phyloP scores from a whole-genome alignment of 2,888 invertebrate genomes.

The Ellobium chinense region DNA sequence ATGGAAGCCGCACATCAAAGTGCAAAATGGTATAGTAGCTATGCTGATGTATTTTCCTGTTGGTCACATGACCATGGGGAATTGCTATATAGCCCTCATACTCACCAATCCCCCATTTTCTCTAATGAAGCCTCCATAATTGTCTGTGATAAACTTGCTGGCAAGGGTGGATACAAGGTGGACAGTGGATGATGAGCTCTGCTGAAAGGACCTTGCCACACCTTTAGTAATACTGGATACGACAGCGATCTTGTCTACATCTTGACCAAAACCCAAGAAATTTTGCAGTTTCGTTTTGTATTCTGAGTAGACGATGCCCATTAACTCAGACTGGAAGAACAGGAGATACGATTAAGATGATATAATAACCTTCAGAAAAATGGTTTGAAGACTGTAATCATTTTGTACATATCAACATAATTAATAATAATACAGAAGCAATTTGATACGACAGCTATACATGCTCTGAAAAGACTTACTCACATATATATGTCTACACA shows the following conservation, averaged over 20 bases:
- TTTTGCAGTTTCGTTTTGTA: slow-evolving; percentile 5
- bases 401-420: not conserved
- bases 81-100: too few species aligned
- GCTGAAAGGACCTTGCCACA: slow-evolving; percentile 1
- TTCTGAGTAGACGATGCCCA: slow-evolving; percentile 1
- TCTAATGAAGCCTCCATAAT: not conserved
- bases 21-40: too few species aligned
- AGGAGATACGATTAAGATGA: not conserved
- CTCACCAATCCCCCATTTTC: slow-evolving; percentile 25
- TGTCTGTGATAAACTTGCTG: slow-evolving; percentile 23
- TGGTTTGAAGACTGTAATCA: not conserved
- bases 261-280: not conserved
- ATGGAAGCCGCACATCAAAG: too few species aligned
- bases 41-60: too few species aligned
- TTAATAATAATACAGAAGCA: too few species aligned
- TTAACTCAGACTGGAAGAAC: not conserved
- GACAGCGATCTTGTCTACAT: slow-evolving; percentile 11
- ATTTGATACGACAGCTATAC: too few species aligned
- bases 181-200: not conserved
- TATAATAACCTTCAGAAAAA: not conserved
- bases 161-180: not conserved
- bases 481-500: too few species aligned
- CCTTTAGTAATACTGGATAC: slow-evolving; percentile 24
- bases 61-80: too few species aligned
- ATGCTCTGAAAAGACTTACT: too few species aligned